Evolutionary conservation across 2,113 vertebrate genomes (phyloP).

Genomic region (Orycteropus afer): DNA sequence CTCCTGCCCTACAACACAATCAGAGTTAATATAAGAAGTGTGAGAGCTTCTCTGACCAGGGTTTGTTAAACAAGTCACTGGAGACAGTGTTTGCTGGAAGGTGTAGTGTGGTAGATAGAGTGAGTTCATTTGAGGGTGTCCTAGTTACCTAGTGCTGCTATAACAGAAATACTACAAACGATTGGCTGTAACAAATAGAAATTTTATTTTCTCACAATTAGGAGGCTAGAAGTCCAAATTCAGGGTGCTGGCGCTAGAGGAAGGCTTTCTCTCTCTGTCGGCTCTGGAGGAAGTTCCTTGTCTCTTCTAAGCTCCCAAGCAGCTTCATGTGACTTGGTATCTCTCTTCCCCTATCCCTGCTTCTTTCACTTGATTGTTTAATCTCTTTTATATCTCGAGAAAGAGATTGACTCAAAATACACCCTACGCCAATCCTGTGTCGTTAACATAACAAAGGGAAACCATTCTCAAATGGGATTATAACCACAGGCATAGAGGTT

Average conservation of each 20-base stretch:
- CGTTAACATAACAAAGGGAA: no score
- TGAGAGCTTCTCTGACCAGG: conserved; percentile 19
- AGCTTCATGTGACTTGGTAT: not conserved
- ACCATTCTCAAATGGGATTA: no score
- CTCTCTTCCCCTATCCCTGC: not conserved
- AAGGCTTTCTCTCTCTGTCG: not conserved
- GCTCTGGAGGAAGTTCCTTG: not conserved
- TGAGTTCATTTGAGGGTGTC: not conserved
- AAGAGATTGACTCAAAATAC: no score
- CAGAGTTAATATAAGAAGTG: conserved; percentile 35
- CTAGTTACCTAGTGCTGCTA: not conserved
- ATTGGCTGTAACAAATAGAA: not conserved
- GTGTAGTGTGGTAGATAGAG: not conserved
- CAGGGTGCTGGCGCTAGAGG: not conserved
- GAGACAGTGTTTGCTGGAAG: not conserved
- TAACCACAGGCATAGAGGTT: no score
- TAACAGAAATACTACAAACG: not conserved
- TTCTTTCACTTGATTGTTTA: no score
- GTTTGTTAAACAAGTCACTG: not conserved
- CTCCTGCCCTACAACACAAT: conserved; percentile 43
- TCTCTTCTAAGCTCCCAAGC: not conserved
- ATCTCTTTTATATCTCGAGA: no score
- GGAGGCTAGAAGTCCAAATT: not conserved
- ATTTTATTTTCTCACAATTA: not conserved
- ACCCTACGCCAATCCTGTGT: no score